Percentiles rank a stretch among this genome's conserved stretches.
These are phyloP conservation scores for Therioaphis trifolii DNA, from an alignment of 2,888 invertebrate species.

Conservation along the genomic window DNA sequence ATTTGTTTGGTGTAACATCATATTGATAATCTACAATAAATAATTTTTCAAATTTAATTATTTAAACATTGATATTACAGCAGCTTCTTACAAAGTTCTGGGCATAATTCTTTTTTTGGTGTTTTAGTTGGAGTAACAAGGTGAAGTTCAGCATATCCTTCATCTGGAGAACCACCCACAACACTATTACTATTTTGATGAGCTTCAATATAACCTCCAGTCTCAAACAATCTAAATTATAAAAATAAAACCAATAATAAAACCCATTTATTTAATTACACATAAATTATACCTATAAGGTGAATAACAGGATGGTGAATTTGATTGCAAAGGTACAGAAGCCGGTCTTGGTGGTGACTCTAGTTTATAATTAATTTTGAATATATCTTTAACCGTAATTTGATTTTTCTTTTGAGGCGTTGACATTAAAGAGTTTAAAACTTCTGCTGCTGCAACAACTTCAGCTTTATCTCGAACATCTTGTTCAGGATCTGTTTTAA, in stretches of 20 bases:
- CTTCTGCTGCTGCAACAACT: constrained; percentile 59
- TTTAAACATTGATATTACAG: background rate
- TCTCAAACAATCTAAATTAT: constrained; percentile 43
- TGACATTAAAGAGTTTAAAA: constrained; percentile 61
- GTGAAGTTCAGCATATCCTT: constrained; percentile 64
- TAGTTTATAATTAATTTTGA: constrained; percentile 63
- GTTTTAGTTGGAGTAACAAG: constrained; percentile 48
- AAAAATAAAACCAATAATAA: constrained; percentile 2
- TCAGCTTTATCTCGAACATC: constrained; percentile 55
- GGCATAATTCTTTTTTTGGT: constrained; percentile 27
- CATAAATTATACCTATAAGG: constrained; percentile 54
- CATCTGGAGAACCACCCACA: constrained; percentile 64
- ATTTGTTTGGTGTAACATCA: constrained; percentile 35
- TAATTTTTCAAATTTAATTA: background rate
- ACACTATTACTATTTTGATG: constrained; percentile 50
- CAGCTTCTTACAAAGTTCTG: constrained; percentile 42
- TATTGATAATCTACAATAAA: constrained; percentile 40
- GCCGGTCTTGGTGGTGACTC: constrained; percentile 66
- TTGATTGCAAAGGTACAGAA: constrained; percentile 64
- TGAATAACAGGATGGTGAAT: constrained; percentile 63
- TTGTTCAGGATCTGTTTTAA: constrained; percentile 44
- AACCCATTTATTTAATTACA: background rate
- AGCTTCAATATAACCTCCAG: constrained; percentile 54
- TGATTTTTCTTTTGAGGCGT: constrained; percentile 61
- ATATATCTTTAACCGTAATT: constrained; percentile 59